Percentiles rank a stretch among this genome's conserved stretches.
Conservation (phyloP, 2,113 vertebrate genomes). For the Pithys albifrons region DNA sequence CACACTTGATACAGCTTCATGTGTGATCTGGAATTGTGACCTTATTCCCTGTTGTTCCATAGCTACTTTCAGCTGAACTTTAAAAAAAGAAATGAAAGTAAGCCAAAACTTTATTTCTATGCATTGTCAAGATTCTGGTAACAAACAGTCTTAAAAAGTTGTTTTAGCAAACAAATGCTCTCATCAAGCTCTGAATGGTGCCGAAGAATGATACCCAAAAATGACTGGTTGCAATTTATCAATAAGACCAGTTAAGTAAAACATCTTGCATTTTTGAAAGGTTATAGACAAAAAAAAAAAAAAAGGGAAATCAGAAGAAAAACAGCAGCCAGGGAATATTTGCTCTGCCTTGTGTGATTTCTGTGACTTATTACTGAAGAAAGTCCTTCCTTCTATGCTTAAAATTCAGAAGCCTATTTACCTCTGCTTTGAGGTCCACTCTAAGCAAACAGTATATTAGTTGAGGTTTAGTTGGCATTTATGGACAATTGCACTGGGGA, state of each 20-base stretch:
- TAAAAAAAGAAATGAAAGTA: not conserved
- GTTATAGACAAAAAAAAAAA: not conserved
- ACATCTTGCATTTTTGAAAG: not conserved
- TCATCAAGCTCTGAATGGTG: not conserved
- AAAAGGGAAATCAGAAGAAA: not conserved
- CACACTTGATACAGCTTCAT: not conserved
- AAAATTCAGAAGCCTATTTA: not conserved
- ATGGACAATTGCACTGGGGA: not conserved
- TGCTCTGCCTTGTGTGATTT: not conserved
- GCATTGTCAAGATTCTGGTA: not conserved
- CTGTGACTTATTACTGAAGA: not conserved
- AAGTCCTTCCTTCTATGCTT: not conserved
- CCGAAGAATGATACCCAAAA: not conserved
- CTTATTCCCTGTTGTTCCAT: not conserved
- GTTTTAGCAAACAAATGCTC: not conserved
- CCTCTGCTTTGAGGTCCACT: not conserved
- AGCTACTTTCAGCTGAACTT: not conserved
- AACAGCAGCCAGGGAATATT: not conserved
- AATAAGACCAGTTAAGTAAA: not conserved
- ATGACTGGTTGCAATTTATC: not conserved
- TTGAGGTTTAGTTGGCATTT: constrained; percentile 32
- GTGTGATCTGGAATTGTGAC: not conserved
- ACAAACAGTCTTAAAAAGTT: not conserved
- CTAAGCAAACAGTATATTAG: not conserved
- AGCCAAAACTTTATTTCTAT: not conserved